Conservation (phyloP, 2,113 vertebrate species). For the Dunckerocampus dactyliophorus region DNA sequence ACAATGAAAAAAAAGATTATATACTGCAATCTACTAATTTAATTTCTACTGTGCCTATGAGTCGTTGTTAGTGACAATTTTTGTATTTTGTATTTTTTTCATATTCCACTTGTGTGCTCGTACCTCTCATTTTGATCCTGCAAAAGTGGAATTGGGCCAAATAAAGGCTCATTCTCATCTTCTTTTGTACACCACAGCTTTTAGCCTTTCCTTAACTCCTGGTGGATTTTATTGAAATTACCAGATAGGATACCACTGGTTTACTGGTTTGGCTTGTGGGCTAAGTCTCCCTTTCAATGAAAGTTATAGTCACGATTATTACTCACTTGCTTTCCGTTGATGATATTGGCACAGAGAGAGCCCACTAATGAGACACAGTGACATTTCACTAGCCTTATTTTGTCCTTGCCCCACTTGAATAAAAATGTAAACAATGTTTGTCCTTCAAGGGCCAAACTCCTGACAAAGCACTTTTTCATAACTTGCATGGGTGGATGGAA, state of each 20-base stretch:
- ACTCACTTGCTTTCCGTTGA: constrained; percentile 58
- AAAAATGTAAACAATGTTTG: constrained; percentile 59
- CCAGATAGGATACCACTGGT: no score
- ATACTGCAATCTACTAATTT: no score
- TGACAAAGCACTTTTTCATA: constrained; percentile 27
- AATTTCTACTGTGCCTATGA: no score
- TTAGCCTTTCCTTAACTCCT: no score
- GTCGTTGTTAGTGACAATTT: no score
- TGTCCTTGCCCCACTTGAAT: constrained; percentile 49
- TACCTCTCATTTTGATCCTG: no score
- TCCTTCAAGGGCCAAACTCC: constrained; percentile 40
- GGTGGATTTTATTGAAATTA: no score
- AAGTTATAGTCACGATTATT: constrained; percentile 70
- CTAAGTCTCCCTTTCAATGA: constrained; percentile 22
- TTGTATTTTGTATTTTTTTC: no score
- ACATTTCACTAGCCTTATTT: constrained; percentile 58
- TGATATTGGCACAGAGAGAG: constrained; percentile 46
- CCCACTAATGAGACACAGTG: constrained; percentile 61
- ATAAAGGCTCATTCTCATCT: no score
- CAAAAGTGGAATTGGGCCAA: not conserved
- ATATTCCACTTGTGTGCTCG: no score
- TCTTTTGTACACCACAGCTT: no score
- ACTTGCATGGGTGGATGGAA: constrained; percentile 29
- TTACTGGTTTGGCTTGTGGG: not conserved
- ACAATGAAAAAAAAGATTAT: not conserved